phyloP scores from a whole-genome alignment of 2,113 vertebrate genomes.

The Carettochelys insculpta region DNA sequence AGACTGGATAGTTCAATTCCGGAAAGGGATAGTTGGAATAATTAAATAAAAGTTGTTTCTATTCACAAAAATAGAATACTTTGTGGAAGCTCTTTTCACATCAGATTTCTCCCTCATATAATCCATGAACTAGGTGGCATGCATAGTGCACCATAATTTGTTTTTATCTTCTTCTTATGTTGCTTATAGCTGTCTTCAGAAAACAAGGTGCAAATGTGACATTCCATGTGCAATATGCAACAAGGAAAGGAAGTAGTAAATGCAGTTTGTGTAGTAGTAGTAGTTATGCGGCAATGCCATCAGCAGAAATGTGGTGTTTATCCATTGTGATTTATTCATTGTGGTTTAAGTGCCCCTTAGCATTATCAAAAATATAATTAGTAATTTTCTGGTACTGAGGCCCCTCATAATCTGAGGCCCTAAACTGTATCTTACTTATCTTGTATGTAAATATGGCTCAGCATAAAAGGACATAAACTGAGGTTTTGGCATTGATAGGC shows the following conservation, averaged over 20 bases:
- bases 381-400: no score
- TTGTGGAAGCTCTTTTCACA: neutral
- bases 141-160: neutral
- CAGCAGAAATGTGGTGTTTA: neutral
- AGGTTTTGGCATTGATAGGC: no score
- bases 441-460: no score
- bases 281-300: neutral
- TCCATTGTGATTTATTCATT: neutral
- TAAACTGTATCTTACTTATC: no score
- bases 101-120: neutral
- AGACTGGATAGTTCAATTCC: constrained; percentile 9
- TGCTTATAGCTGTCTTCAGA: neutral
- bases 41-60: constrained; percentile 42
- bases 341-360: no score
- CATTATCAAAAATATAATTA: no score
- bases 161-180: neutral
- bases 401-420: no score
- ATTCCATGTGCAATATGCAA: neutral
- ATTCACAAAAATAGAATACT: constrained; percentile 26
- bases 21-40: constrained; percentile 7
- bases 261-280: neutral
- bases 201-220: neutral
- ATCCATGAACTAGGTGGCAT: neutral
- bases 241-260: neutral
- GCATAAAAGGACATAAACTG: neutral